Conservation (phyloP, 2,888 invertebrate genomes). For the Dolomedes plantarius region DNA sequence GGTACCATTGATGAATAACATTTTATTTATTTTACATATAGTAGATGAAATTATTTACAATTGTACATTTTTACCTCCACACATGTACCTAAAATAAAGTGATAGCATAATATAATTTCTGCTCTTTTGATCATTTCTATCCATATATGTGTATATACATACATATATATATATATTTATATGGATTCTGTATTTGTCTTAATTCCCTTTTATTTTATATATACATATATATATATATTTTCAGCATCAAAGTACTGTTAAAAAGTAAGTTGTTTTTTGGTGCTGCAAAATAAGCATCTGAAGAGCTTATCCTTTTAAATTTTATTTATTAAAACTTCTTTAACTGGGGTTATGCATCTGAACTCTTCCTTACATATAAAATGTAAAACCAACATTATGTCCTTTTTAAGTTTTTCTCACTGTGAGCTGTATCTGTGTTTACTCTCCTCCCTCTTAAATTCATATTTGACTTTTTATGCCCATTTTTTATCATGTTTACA, state of each 20-base stretch:
- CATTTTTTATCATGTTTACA: background rate
- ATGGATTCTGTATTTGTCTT: background rate
- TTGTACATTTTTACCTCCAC: conserved; percentile 51
- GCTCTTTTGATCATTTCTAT: conserved; percentile 17
- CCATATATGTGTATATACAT: background rate
- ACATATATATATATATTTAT: background rate
- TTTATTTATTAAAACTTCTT: background rate
- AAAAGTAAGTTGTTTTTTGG: conserved; percentile 8
- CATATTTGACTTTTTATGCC: background rate
- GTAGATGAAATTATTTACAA: conserved; percentile 56
- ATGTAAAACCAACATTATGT: background rate
- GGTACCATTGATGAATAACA: conserved; percentile 36
- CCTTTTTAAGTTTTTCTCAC: background rate
- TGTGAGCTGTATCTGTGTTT: background rate
- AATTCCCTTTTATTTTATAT: too few species aligned
- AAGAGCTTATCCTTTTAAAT: conserved; percentile 4
- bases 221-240: too few species aligned
- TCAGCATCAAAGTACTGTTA: conserved; percentile 14
- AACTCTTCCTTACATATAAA: background rate
- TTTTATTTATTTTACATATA: conserved; percentile 59
- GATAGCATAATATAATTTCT: conserved; percentile 47
- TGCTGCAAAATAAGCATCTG: conserved; percentile 13
- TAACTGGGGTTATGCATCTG: background rate
- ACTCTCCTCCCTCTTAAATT: background rate
- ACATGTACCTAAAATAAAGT: conserved; percentile 55